phyloP scores from a whole-genome alignment of 2,113 vertebrate species.

The Sceloporus tristichus region DNA sequence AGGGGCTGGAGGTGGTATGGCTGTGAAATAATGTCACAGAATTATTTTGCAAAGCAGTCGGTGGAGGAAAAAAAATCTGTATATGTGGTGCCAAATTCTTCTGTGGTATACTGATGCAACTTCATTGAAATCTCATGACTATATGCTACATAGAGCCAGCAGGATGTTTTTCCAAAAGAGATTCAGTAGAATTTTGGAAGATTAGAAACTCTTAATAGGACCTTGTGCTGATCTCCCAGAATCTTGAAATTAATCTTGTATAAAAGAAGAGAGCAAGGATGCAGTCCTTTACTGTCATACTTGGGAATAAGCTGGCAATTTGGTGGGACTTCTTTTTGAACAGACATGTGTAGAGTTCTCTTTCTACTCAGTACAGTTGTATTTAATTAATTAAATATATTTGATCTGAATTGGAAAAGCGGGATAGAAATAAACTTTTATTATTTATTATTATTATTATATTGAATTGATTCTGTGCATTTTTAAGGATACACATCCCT shows the following conservation, averaged over 20 bases:
- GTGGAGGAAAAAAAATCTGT: not conserved
- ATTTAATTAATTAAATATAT: constrained; percentile 28
- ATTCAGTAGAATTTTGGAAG: constrained; percentile 4
- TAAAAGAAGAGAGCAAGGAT: constrained; percentile 46
- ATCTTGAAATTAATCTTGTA: constrained; percentile 25
- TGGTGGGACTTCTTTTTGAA: not conserved
- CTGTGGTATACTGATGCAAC: constrained; percentile 13
- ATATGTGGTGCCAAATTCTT: not conserved
- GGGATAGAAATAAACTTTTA: too few species aligned
- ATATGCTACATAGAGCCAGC: not conserved
- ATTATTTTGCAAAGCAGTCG: constrained; percentile 7
- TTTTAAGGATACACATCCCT: too few species aligned
- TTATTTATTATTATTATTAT: too few species aligned
- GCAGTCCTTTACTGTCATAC: not conserved
- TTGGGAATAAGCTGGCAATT: not conserved
- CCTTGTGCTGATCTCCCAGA: constrained; percentile 20
- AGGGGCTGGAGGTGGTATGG: not conserved
- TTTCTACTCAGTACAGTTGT: not conserved
- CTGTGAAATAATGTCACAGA: constrained; percentile 8
- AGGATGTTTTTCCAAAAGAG: not conserved
- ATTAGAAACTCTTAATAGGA: not conserved
- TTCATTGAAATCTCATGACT: not conserved
- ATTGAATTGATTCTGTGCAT: too few species aligned
- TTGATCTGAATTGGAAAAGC: too few species aligned
- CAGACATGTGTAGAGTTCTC: too few species aligned